phyloP scores from a whole-genome alignment of 1,140 invertebrate genomes.

The Vanessa tameamea region DNA sequence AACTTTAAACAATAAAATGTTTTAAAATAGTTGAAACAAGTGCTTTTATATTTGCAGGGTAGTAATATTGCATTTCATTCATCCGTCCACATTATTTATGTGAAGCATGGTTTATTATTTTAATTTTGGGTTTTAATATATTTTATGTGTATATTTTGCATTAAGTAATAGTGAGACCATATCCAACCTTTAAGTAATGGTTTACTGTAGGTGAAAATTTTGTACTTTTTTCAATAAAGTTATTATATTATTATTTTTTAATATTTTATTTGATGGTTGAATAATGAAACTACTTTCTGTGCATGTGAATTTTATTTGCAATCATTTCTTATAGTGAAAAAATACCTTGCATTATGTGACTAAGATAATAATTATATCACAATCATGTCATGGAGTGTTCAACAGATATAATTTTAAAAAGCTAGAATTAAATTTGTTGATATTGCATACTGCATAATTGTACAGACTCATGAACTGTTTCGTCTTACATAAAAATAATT shows the following conservation, averaged over 20 bases:
- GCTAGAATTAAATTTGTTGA: too few species aligned
- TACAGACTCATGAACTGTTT: not conserved
- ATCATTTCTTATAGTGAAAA: not conserved
- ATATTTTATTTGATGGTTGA: not conserved
- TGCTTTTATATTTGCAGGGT: constrained; percentile 23
- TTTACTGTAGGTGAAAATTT: not conserved
- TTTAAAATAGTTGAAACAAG: not conserved
- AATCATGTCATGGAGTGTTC: not conserved
- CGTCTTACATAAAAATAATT: too few species aligned
- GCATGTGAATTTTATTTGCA: constrained; percentile 7
- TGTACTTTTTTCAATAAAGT: not conserved
- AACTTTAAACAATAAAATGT: not conserved
- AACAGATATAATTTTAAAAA: not conserved
- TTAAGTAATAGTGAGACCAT: not conserved
- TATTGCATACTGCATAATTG: not conserved
- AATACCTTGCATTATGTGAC: not conserved
- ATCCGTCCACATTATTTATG: constrained; percentile 21
- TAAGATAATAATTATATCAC: constrained; percentile 3
- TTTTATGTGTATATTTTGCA: constrained; percentile 1
- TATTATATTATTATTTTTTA: constrained; percentile 1
- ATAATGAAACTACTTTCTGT: not conserved
- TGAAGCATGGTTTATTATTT: not conserved
- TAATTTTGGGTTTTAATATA: not conserved
- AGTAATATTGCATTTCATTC: constrained; percentile 20
- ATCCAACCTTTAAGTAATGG: not conserved